Conservation (phyloP, 2,888 invertebrate genomes). For the Crepidodera aurea region DNA sequence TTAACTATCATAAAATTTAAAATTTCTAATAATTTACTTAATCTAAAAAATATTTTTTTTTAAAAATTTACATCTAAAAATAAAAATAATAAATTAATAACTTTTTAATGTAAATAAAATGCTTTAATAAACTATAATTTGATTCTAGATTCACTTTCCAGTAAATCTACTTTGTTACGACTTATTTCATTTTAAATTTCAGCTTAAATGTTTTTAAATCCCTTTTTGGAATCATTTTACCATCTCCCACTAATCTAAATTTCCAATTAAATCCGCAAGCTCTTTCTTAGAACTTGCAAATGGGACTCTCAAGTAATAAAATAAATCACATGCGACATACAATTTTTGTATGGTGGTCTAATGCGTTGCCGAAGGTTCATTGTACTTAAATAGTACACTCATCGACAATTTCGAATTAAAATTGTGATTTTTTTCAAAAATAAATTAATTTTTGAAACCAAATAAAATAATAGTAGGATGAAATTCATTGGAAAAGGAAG, state of each 20-base stretch:
- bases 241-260: neutral
- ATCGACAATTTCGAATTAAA: conserved; percentile 31
- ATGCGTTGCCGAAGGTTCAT: conserved; percentile 12
- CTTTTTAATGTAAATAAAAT: too few species aligned
- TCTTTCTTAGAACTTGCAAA: conserved; percentile 15
- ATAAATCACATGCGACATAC: conserved; percentile 27
- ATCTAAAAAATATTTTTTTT: too few species aligned
- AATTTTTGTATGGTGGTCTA: conserved; percentile 14
- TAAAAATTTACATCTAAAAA: too few species aligned
- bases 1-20: conserved; percentile 65
- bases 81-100: conserved; percentile 52
- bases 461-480: too few species aligned
- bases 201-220: too few species aligned
- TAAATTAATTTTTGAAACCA: too few species aligned
- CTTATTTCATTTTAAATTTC: conserved; percentile 74
- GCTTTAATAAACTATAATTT: too few species aligned
- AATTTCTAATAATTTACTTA: too few species aligned
- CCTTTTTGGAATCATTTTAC: too few species aligned
- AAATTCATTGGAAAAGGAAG: too few species aligned
- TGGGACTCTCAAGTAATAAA: conserved; percentile 12
- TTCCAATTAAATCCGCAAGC: conserved; percentile 14
- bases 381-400: conserved; percentile 9
- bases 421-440: too few species aligned
- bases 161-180: conserved; percentile 84
- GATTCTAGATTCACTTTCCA: conserved; percentile 79